Conservation (phyloP, 2,888 invertebrate species). For the Eurytoma adleriae region DNA sequence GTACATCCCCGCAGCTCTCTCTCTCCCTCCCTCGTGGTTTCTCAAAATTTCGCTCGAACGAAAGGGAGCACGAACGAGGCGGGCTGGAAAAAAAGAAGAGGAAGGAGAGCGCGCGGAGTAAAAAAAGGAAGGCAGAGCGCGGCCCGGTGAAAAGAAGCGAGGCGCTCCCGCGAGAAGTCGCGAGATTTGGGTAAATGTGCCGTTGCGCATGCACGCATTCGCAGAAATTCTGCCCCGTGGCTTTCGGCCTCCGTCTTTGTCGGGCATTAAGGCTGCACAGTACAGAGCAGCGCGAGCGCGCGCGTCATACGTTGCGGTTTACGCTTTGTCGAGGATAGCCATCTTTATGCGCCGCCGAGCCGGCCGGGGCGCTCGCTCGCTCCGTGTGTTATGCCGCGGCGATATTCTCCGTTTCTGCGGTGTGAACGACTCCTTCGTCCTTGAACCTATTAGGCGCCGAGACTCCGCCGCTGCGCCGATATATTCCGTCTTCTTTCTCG, state of each 20-base stretch:
- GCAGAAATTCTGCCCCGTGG: background rate
- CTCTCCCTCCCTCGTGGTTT: too few species aligned
- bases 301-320: constrained; percentile 59
- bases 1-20: too few species aligned
- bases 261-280: constrained; percentile 3
- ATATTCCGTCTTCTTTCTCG: constrained; percentile 30
- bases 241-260: constrained; percentile 14
- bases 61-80: too few species aligned
- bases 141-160: background rate
- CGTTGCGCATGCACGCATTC: background rate
- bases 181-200: background rate
- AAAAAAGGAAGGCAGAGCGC: too few species aligned
- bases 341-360: constrained; percentile 61
- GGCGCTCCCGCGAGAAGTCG: background rate
- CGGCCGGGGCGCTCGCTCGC: constrained; percentile 21
- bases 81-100: too few species aligned
- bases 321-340: constrained; percentile 60
- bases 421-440: constrained; percentile 65
- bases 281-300: background rate
- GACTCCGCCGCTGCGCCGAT: constrained; percentile 51
- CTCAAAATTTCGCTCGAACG: too few species aligned
- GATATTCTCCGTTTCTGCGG: constrained; percentile 38
- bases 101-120: too few species aligned
- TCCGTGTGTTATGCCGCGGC: background rate
- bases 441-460: constrained; percentile 65